Evolutionary conservation across 2,797 vertebrate species (phyloP), one percentile per base, ranked within the genome.

Genomic region (Pachyuromys duprasi): DNA sequence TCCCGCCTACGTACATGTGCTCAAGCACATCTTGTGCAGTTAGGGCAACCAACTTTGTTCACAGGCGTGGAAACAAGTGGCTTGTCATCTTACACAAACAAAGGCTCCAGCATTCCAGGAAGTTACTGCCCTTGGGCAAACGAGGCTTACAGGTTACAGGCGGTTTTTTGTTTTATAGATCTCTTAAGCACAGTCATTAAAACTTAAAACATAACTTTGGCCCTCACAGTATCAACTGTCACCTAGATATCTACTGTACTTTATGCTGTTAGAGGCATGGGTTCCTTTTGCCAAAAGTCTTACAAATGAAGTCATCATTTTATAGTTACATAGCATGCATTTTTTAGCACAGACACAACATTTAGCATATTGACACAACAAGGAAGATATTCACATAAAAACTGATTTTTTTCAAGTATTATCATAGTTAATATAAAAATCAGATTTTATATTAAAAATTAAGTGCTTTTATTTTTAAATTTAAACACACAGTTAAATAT

Each of bases 191-290:
- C 26, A 28, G 39, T 75, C 45, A 75, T 75, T 75, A 75, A 74
- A 74, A 75, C 72, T 28, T 75, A 45, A 75, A 45, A 45, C 39
- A 14, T 45, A 75, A 75, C 39, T 28, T 45, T 26, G 28, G 72
- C 39, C 72, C 39, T 75, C 72, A 75, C 39, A 75, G 39, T 75
- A 98, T 95, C 96, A 39, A 11, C 94, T 90, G 49, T 86, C 86
- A 86, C 55, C 45, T 81, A 82, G 63, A 86, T 86, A 82, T 86
- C 28, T 94, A 4, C 87, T 28, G 2, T 55, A 42, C 5, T 90
- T 96, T 69, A 82, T 88, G n/a, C 26, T 91, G 8, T 93, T 80
- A 69, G 3, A 78, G 76, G 87, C 55, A 26, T 63, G 1, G 63
- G 1, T 82, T 79, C 18, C 83, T 94, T 63, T 81, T 69, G n/a